Evolutionary conservation across 37 sponge, comb jelly and placozoan species (phyloP).

Genomic region (Dysidea cf. avara): DNA sequence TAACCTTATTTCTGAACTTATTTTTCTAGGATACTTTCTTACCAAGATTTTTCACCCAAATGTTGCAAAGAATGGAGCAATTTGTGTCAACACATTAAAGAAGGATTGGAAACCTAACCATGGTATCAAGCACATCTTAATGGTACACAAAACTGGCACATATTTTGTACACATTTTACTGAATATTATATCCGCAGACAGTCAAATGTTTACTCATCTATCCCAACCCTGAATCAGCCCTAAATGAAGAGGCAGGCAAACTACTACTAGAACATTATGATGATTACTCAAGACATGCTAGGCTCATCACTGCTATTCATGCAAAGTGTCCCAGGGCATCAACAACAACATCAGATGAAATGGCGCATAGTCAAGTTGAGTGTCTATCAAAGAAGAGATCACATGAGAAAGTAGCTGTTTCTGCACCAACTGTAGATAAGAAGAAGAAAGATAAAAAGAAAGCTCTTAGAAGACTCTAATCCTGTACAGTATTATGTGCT

Average conservation of each 20-base stretch:
- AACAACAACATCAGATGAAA: neutral
- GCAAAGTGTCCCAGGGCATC: slow-evolving; percentile 44
- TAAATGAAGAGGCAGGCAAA: slow-evolving; percentile 97
- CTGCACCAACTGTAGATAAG: slow-evolving; percentile 20
- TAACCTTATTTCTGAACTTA: too few relatives aligned
- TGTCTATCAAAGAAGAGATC: slow-evolving; percentile 6
- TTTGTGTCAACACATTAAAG: slow-evolving; percentile 98
- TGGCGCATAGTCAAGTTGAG: neutral
- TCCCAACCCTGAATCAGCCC: slow-evolving; percentile 97
- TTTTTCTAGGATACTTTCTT: slow-evolving; percentile 82
- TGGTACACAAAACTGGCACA: slow-evolving; percentile 83
- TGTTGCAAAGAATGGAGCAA: slow-evolving; percentile 95
- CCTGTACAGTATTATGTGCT: too few relatives aligned
- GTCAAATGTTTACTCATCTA: slow-evolving; percentile 94
- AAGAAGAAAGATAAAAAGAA: slow-evolving; percentile 91
- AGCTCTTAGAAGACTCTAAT: slow-evolving; percentile 80
- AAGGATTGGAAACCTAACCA: slow-evolving; percentile 95
- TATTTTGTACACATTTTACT: too few relatives aligned
- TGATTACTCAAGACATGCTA: slow-evolving; percentile 77
- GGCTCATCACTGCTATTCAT: slow-evolving; percentile 93
- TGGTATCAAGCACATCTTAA: slow-evolving; percentile 89
- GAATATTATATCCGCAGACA: slow-evolving; percentile 70
- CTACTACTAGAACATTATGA: slow-evolving; percentile 89
- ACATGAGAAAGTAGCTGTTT: too few relatives aligned
- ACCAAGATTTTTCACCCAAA: slow-evolving; percentile 99